Base-by-base conservation (phyloP, 1,140 invertebrate species). In the Drosophila orena region DNA sequence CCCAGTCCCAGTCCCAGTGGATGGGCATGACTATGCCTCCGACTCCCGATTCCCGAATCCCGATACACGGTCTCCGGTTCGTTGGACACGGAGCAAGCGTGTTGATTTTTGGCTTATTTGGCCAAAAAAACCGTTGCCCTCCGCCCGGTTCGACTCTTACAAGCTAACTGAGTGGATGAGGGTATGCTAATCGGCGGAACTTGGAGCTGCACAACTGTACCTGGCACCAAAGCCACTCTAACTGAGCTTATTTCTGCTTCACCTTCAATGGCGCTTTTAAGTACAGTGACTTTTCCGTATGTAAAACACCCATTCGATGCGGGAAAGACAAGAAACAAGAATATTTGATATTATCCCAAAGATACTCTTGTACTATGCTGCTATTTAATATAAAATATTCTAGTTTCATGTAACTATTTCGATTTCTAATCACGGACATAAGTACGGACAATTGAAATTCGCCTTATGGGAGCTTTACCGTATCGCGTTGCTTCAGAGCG, bases 101-200 rank as follows among this genome's bases (percentile, higher is more conserved):
- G 79, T 88, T 91, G 71, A 69, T 91, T 91, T 91, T 91, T 91
- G 85, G 90, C 77, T 60, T 54, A 24, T 49, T 22, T 50, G 64
- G 76, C 90, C 89, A 91, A 91, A 91, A 91, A 84, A 91, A 91
- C 71, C 72, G 90, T 91, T 91, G 90, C 79, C 75, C 79, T 81
- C 80, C 52, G 81, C 81, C 77, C 79, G 71, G 71, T 69, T 81
- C 66, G 77, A 78, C 66, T 85, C 85, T 80, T 85, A 91, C 77
- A 71, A 58, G 74, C 66, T 86, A 78, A 80, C 68, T 91, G 66
- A 79, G 38, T 38, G 11, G 8, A 20, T n/a, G 34, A 14, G 20
- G 55, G 37, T 75, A 74, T 38, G 71, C 46, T 38, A 68, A 62
- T 53, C 56, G 52, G 22, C 40, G 50, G 60, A 53, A 22, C 30